Base-by-base conservation (phyloP, 2,113 vertebrate species). In the Spermophilus dauricus region DNA sequence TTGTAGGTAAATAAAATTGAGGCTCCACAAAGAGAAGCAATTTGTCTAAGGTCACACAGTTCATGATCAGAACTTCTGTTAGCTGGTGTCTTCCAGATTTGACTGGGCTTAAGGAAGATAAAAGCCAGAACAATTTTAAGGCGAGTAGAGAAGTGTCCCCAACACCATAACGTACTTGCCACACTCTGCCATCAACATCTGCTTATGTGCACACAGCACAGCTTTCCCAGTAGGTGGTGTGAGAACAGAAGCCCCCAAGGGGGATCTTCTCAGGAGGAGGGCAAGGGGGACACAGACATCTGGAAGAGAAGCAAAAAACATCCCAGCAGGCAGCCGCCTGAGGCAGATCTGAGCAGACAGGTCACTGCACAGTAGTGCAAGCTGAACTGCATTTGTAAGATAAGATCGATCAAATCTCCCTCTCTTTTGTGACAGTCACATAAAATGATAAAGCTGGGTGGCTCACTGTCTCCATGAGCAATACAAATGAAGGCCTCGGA, bases 331-430 rank as follows among this genome's bases (percentile, higher is more conserved):
- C 73, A 89, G 83, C 85, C 0, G 39, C 97, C 94, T 16, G 67
- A 96, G 93, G 94, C 95, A 72, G 77, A 94, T 93, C 65, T 63
- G 51, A 96, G 78, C 94, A 97, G 93, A 94, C 93, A 93, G 95
- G 89, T 94, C 89, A 88, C 61, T 78, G 93, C 72, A 78, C 91
- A 75, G 75, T 37, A 77, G 82, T 13, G 24, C 3, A 1, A 73
- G 42, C 96, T 96, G 94, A 96, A 76, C 13, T 24, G 13, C 85
- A 91, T 86, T 67, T 94, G 86, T 93, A 53, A 70, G 96, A 97
- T 95, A 97, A 97, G 76, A 94, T 97, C 65, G 0, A 53, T 95
- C 93, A 94, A 45, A 93, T 83, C 82, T 75, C 69, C 88, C 82
- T 97, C 63, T 95, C 63, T 94, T 97, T 96, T 96, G 88, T 92